Evolutionary conservation across 2,113 vertebrate genomes (phyloP).

Genomic region (Megaptera novaeangliae): DNA sequence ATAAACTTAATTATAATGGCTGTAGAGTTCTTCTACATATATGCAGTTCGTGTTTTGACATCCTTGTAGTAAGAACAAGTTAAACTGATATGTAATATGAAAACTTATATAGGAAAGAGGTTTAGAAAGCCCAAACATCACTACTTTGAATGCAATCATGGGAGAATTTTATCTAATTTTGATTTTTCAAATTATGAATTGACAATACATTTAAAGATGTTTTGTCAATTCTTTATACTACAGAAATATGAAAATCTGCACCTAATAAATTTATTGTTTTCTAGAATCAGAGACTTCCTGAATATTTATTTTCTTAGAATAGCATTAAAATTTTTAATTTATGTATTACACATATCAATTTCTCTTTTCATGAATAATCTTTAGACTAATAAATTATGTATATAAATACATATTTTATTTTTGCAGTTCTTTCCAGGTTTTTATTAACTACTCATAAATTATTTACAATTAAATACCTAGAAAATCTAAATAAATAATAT

Average conservation of each 20-base stretch:
- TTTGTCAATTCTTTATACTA: background rate
- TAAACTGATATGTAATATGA: background rate
- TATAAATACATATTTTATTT: background rate
- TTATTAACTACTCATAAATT: background rate
- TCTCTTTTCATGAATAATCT: background rate
- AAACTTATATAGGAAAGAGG: background rate
- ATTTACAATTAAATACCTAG: background rate
- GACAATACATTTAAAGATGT: background rate
- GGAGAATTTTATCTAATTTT: background rate
- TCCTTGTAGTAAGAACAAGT: background rate
- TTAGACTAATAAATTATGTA: background rate
- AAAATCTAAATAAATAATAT: background rate
- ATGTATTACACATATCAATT: background rate
- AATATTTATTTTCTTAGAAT: background rate
- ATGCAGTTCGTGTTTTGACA: background rate
- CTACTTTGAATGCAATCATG: background rate
- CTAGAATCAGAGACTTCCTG: background rate
- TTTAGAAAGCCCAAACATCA: background rate
- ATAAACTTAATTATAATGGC: background rate
- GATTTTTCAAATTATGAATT: background rate
- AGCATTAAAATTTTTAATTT: background rate
- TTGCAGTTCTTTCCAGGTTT: background rate
- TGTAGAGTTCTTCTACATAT: background rate
- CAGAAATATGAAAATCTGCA: background rate
- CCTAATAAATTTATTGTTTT: background rate